Conservation (phyloP, 2,888 invertebrate genomes). For the Meandrusa payeni region DNA sequence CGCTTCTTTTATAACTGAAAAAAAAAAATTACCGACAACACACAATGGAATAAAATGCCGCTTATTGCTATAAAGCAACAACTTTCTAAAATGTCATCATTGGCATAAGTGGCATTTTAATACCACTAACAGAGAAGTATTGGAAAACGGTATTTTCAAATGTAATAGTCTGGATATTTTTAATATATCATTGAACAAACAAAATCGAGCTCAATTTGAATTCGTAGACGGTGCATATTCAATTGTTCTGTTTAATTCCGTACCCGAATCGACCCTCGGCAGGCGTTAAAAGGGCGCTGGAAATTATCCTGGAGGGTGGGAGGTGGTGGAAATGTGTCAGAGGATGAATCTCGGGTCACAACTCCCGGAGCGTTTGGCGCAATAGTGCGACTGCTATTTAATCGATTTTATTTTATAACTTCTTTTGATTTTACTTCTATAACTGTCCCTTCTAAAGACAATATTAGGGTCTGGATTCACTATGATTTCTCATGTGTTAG, state of each 20-base stretch:
- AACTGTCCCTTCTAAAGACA: too few species aligned
- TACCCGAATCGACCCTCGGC: constrained; percentile 46
- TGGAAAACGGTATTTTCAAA: constrained; percentile 28
- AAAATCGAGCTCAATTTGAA: constrained; percentile 47
- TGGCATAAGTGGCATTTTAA: not conserved
- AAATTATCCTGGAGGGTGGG: constrained; percentile 40
- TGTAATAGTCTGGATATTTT: constrained; percentile 39
- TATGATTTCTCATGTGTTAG: too few species aligned
- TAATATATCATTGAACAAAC: constrained; percentile 35
- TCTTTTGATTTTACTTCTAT: too few species aligned
- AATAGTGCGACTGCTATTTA: constrained; percentile 41
- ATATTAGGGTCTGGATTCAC: too few species aligned
- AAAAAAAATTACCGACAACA: not conserved
- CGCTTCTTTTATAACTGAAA: constrained; percentile 26
- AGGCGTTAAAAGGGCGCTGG: constrained; percentile 64
- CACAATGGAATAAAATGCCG: not conserved
- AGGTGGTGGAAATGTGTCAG: constrained; percentile 51
- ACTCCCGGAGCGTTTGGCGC: constrained; percentile 50
- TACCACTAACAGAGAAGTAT: constrained; percentile 10
- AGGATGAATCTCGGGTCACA: constrained; percentile 44
- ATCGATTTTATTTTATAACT: too few species aligned
- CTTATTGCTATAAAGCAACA: not conserved
- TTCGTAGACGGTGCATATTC: constrained; percentile 50
- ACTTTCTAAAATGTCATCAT: not conserved
- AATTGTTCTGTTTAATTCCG: constrained; percentile 64